Conservation (phyloP, 2,113 vertebrate genomes). For the Leptobrachium ailaonicum region DNA sequence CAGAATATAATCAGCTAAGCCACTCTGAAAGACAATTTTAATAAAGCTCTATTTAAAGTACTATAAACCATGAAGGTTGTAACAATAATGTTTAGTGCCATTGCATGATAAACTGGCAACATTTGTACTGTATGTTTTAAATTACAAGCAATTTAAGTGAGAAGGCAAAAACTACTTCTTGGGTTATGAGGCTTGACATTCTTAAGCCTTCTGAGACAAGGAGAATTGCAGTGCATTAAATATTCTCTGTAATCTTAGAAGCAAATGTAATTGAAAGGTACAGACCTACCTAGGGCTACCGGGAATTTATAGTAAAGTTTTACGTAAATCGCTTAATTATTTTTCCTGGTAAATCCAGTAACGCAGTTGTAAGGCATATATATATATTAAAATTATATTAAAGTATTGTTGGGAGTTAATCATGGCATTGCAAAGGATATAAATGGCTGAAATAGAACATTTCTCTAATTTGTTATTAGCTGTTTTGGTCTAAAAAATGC, state of each 20-base stretch:
- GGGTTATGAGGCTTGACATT: constrained; percentile 79
- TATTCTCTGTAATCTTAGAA: constrained; percentile 53
- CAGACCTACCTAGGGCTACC: constrained; percentile 34
- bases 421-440: too few species aligned
- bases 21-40: constrained; percentile 77
- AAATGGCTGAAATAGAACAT: too few species aligned
- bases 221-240: constrained; percentile 68
- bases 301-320: constrained; percentile 29
- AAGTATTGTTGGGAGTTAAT: too few species aligned
- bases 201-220: constrained; percentile 73
- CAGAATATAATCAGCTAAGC: constrained; percentile 70
- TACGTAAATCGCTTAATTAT: constrained; percentile 29
- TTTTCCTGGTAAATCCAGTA: background rate
- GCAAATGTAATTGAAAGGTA: constrained; percentile 38
- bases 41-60: constrained; percentile 72
- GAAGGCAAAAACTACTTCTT: constrained; percentile 72
- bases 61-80: constrained; percentile 75
- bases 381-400: too few species aligned
- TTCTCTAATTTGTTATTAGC: too few species aligned
- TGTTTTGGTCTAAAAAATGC: too few species aligned
- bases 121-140: constrained; percentile 73
- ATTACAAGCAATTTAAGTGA: constrained; percentile 77
- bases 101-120: constrained; percentile 78
- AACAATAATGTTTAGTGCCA: constrained; percentile 75
- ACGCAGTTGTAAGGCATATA: background rate